Evolutionary conservation across 2,797 vertebrate genomes (phyloP), one percentile per base, ranked within the genome.

Genomic region (Pogoniulus pusillus): DNA sequence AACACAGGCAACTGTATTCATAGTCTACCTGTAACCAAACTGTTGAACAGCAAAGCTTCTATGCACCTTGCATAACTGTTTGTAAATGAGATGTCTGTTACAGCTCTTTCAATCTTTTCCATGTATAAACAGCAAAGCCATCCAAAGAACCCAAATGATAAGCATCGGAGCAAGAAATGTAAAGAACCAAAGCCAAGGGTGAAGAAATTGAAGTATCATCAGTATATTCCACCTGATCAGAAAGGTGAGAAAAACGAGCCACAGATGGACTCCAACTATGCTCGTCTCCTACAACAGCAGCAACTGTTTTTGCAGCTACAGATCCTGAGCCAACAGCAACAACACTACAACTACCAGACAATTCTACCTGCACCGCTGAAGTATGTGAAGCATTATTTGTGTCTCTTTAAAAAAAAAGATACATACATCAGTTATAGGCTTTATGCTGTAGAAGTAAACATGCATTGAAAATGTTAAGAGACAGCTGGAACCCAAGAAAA

Each of bases 281-380:
- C 98, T 72, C 98, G 98, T 69, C 97, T 99, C 91, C 98, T 99
- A 66, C 98, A 98, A 82, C 99, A 99, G 84, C 99, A 99, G 94
- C 99, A 99, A 94, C 98, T 99, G 90, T 99, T 99, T 96, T 97
- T 99, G 89, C 99, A 99, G 97, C 98, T 99, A 62, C 99, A 99
- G 98, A 99, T 99, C 96, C 97, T 99, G 79, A 99, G 97, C 97
- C 99, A 99, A 85, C 99, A 99, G 93, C 98, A 98, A 65, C 98
- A 99, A 85, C 98, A 98, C 97, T 99, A 98, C 98, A 98, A 96
- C 97, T 99, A 98, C 97, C 98, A 98, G 96, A 93, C 98, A n/a
- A 98, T 98, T 92, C 97, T 98, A 22, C 98, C 98, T 14, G 97
- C 98, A 20, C 96, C 99, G 0, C 98, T 99, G 93, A 99, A 99